Conservation (phyloP, 2,113 vertebrate genomes). For the Gnathonemus echidnorhynchus region DNA sequence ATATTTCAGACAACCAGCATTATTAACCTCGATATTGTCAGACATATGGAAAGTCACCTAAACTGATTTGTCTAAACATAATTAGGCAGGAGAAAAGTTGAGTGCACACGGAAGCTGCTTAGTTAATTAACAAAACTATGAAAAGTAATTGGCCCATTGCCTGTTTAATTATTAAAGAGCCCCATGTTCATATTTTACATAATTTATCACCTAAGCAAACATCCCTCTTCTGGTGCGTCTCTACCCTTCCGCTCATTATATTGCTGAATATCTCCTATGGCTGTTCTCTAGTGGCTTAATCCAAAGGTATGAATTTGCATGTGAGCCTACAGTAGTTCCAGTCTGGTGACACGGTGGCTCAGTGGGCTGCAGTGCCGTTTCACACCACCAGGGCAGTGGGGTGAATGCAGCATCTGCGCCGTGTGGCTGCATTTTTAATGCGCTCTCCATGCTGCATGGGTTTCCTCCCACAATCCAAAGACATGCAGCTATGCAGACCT, state of each 20-base stretch:
- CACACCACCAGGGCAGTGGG: background rate
- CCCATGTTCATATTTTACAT: background rate
- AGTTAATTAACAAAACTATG: background rate
- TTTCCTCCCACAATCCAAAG: background rate
- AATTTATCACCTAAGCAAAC: background rate
- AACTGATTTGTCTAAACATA: background rate
- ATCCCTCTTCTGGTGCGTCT: background rate
- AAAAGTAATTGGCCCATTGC: background rate
- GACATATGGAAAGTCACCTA: background rate
- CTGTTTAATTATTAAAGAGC: background rate
- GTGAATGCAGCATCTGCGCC: background rate
- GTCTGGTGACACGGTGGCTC: background rate
- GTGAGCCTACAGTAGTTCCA: background rate
- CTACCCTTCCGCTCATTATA: background rate
- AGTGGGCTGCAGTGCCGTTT: background rate
- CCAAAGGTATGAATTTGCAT: background rate
- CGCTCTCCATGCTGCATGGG: background rate
- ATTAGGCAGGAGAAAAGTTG: background rate
- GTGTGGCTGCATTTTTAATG: background rate
- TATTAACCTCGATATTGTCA: background rate
- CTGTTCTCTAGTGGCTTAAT: background rate
- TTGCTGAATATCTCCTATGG: background rate
- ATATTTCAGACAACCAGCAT: background rate
- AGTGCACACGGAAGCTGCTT: background rate
- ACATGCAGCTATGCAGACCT: background rate